These are phyloP conservation scores for Chrysolina americana DNA, from an alignment of 2,888 invertebrate genomes.

Conservation along the genomic window DNA sequence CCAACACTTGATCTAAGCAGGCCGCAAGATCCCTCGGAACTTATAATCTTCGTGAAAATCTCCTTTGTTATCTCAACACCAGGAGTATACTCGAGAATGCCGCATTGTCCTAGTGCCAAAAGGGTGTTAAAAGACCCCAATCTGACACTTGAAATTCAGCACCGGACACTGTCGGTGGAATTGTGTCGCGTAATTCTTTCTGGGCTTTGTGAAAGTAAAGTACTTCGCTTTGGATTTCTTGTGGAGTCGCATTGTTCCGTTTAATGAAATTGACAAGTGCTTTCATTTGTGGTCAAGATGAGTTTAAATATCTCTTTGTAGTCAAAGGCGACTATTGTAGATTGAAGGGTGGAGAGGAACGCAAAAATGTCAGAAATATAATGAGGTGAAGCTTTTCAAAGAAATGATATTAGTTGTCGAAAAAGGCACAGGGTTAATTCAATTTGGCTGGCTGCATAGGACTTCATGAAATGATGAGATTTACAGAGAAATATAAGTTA, in stretches of 20 bases:
- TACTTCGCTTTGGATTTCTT: slow-evolving; percentile 2
- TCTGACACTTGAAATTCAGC: slow-evolving; percentile 55
- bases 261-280: slow-evolving; percentile 17
- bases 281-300: slow-evolving; percentile 4
- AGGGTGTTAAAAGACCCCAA: slow-evolving; percentile 57
- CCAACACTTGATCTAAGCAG: slow-evolving; percentile 58
- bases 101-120: slow-evolving; percentile 57
- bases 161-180: slow-evolving; percentile 40
- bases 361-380: too few species aligned
- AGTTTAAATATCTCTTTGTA: neutral
- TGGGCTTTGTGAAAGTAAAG: slow-evolving; percentile 6
- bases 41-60: slow-evolving; percentile 58
- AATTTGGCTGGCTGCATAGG: too few species aligned
- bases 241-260: neutral
- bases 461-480: too few species aligned
- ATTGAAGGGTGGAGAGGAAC: neutral
- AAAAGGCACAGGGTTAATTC: too few species aligned
- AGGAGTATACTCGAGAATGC: slow-evolving; percentile 45
- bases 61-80: slow-evolving; percentile 56
- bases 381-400: too few species aligned
- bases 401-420: too few species aligned
- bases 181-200: slow-evolving; percentile 23
- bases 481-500: too few species aligned
- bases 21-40: slow-evolving; percentile 53
- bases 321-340: neutral